Percentiles rank a stretch among this genome's conserved stretches.
phyloP scores from a whole-genome alignment of 2,797 vertebrate genomes.

The Fistularia commersonii region DNA sequence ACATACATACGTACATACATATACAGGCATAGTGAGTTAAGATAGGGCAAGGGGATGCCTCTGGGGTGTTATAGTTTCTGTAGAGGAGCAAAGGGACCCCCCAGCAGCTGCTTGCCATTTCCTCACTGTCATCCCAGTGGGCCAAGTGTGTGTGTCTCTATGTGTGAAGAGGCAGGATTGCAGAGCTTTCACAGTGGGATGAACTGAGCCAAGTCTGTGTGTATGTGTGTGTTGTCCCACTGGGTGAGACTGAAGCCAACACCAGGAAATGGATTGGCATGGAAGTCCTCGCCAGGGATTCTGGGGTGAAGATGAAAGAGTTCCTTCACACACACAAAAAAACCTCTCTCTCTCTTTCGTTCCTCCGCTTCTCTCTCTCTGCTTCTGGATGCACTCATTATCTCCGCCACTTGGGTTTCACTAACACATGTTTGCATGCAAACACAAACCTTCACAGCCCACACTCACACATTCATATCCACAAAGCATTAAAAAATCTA shows the following conservation, averaged over 20 bases:
- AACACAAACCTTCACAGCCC: constrained; percentile 24
- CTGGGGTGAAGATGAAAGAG: constrained; percentile 71
- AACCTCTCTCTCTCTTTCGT: constrained; percentile 11
- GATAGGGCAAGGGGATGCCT: constrained; percentile 41
- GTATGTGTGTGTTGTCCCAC: constrained; percentile 49
- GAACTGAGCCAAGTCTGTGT: constrained; percentile 43
- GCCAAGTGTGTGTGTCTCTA: constrained; percentile 31
- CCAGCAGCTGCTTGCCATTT: constrained; percentile 72
- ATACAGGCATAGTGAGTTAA: constrained; percentile 21
- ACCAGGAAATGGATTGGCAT: constrained; percentile 75
- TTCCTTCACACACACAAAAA: constrained; percentile 58
- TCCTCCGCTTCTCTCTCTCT: constrained; percentile 10
- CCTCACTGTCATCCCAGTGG: constrained; percentile 56
- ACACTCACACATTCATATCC: no score
- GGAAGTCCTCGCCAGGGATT: constrained; percentile 67
- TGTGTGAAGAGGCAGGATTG: constrained; percentile 49
- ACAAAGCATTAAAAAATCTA: no score
- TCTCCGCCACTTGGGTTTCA: constrained; percentile 26
- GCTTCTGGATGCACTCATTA: constrained; percentile 49
- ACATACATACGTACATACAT: constrained; percentile 1
- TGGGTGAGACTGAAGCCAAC: constrained; percentile 67
- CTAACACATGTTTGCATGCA: constrained; percentile 32
- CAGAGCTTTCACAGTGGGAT: constrained; percentile 46
- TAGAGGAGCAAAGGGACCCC: constrained; percentile 54
- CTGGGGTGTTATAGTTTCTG: constrained; percentile 52